Evolutionary conservation across 1,140 invertebrate genomes (phyloP).

Genomic region (Panagrolaimus sp.): DNA sequence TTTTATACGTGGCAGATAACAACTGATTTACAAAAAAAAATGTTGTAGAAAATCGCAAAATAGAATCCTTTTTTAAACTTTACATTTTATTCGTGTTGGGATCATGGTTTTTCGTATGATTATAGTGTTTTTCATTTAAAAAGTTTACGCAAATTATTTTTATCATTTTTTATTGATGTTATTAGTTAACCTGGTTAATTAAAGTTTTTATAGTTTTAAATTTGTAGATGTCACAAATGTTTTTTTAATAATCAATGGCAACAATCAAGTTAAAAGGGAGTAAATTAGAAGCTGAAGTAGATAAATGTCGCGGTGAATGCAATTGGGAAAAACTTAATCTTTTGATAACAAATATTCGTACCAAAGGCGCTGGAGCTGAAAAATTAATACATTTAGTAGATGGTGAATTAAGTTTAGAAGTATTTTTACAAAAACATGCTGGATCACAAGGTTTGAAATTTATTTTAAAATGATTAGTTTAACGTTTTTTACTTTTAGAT

Average conservation of each 20-base stretch:
- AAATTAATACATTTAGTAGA: conserved; percentile 25
- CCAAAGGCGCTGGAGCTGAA: conserved; percentile 25
- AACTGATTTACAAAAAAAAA: too few species aligned
- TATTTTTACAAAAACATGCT: conserved; percentile 21
- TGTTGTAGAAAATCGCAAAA: too few species aligned
- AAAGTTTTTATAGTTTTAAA: too few species aligned
- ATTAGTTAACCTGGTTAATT: too few species aligned
- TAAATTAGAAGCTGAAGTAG: conserved; percentile 30
- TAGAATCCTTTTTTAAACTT: too few species aligned
- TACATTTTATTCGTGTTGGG: too few species aligned
- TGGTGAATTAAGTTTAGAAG: conserved; percentile 28
- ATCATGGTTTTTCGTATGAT: too few species aligned
- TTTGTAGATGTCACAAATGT: background rate
- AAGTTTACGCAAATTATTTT: too few species aligned
- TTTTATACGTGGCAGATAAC: too few species aligned
- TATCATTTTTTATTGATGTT: too few species aligned
- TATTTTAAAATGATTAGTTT: background rate
- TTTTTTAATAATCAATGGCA: background rate
- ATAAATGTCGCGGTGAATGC: conserved; percentile 40
- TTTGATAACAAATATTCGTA: conserved; percentile 29
- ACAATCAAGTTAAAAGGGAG: conserved; percentile 28
- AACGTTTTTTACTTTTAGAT: background rate
- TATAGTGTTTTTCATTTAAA: too few species aligned
- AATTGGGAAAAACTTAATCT: conserved; percentile 30
- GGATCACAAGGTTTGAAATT: background rate